A percentile compares a stretch with the other conserved stretches of the same genome.
These are phyloP conservation scores for Helicolenus hilgendorfi DNA, from an alignment of 2,797 vertebrate genomes.

Conservation along the genomic window DNA sequence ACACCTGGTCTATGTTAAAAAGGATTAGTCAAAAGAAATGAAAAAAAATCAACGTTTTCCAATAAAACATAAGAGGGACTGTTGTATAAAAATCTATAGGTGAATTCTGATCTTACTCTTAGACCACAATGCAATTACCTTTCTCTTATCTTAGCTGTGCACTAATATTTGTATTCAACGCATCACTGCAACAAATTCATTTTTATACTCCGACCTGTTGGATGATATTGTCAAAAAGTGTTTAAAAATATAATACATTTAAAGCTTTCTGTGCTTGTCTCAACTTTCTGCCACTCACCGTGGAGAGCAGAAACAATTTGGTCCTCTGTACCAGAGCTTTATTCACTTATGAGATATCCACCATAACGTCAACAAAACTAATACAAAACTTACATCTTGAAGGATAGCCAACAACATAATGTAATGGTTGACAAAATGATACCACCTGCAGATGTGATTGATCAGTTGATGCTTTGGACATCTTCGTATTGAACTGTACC, in stretches of 20 bases:
- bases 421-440: background rate
- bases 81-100: background rate
- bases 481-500: constrained; percentile 80
- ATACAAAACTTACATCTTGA: background rate
- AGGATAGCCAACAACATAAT: background rate
- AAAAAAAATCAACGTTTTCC: background rate
- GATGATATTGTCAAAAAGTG: background rate
- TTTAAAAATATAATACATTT: background rate
- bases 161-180: background rate
- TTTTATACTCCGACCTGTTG: background rate
- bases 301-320: background rate
- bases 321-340: background rate
- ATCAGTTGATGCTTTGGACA: background rate
- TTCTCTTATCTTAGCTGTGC: background rate
- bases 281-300: background rate
- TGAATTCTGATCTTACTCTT: background rate
- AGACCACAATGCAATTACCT: background rate
- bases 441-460: background rate
- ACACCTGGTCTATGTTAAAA: background rate
- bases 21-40: no score
- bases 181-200: background rate
- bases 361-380: background rate
- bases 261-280: background rate
- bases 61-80: background rate
- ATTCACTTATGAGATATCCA: background rate